Evolutionary conservation across 2,888 invertebrate genomes (phyloP).

Genomic region (Elysia crispata): DNA sequence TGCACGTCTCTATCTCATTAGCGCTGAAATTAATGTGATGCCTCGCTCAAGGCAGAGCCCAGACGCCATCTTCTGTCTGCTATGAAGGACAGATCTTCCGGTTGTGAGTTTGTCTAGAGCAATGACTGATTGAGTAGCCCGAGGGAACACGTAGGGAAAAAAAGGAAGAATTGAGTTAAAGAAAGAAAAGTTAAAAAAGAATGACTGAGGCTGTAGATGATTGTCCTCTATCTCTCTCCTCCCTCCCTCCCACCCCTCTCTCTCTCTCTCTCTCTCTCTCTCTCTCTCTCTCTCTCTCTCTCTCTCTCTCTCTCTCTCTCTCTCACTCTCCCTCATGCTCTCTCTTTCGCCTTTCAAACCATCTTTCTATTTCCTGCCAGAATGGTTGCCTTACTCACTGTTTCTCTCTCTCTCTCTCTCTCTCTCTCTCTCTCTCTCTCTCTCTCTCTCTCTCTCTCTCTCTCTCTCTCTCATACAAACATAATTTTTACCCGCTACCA

Average conservation of each 20-base stretch:
- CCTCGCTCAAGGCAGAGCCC: neutral
- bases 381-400: no score
- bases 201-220: no score
- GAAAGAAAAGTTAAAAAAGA: neutral
- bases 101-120: neutral
- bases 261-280: constrained; percentile 31
- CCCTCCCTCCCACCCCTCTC: neutral
- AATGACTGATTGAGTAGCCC: neutral
- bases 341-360: no score
- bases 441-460: no score
- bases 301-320: constrained; percentile 15
- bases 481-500: no score
- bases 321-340: neutral
- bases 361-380: no score
- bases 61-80: neutral
- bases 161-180: neutral
- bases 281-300: constrained; percentile 6
- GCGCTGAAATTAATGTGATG: no score
- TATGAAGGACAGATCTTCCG: neutral
- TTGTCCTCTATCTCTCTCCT: no score
- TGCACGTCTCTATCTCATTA: no score
- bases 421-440: no score
- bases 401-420: no score
- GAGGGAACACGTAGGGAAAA: neutral
- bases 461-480: no score